Evolutionary conservation across 2,797 vertebrate genomes (phyloP), one percentile per base, ranked within the genome.

Genomic region (Acridotheres tristis): DNA sequence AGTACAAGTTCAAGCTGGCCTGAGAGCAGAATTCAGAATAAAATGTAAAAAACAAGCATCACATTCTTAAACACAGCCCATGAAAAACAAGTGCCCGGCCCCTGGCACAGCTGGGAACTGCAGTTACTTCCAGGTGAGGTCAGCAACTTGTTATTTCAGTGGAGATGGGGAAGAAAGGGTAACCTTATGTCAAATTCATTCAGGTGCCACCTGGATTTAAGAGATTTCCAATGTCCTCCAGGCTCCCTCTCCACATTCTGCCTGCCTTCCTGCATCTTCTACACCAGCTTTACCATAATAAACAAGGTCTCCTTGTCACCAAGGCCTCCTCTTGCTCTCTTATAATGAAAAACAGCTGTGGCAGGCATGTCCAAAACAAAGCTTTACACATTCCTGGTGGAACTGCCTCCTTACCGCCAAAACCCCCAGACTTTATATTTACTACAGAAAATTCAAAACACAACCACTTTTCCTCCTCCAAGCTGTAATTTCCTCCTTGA

Each of bases 401-500:
- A 94, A 94, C 89, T 76, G 95, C 85, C 80, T 94, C 77, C 80
- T 96, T 71, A 93, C 93, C n/a, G 9, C 96, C 94, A 96, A 96
- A 95, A 88, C 89, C 94, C 96, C 93, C 96, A 96, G 94, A 94
- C 91, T 96, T 95, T 96, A 96, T 96, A 96, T 94, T 96, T 96
- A 94, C 96, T 94, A 93, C 91, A 94, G 80, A 94, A 93, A 97
- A 94, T 88, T 90, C 96, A 65, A 88, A 96, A 94, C 95, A 93
- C 83, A 95, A 94, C 95, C 93, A 65, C 89, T 96, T 94, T 94
- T 96, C 94, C 74, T 94, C 91, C 89, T 82, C 77, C 89, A 97
- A 90, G 95, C 95, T 96, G 94, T 97, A 97, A 97, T 97, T 97
- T 97, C 77, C 83, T 91, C 67, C 57, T 85, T 94, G 89, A 86